Evolutionary conservation across 2,797 vertebrate genomes (phyloP).

Genomic region (Thripadectes ignobilis): DNA sequence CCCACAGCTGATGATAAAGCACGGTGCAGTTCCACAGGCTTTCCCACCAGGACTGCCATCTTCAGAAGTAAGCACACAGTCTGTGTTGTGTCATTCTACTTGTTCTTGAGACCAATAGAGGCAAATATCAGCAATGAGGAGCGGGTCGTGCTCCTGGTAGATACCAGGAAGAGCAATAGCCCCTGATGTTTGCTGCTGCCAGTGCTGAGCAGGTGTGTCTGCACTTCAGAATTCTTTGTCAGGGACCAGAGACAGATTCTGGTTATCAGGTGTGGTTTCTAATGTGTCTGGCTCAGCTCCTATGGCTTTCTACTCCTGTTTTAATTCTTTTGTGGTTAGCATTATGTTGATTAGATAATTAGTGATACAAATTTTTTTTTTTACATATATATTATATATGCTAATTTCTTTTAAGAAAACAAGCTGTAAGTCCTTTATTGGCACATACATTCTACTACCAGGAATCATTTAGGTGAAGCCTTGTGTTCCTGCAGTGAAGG

Average conservation of each 20-base stretch:
- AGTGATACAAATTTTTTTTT: neutral
- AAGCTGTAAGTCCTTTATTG: neutral
- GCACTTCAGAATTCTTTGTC: neutral
- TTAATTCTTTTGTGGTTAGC: neutral
- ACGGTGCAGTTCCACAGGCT: neutral
- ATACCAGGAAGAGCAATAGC: neutral
- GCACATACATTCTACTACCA: neutral
- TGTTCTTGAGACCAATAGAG: neutral
- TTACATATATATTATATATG: neutral
- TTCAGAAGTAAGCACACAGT: neutral
- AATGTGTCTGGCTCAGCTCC: neutral
- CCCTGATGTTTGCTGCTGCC: neutral
- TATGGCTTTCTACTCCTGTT: neutral
- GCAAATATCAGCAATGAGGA: neutral
- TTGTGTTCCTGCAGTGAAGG: neutral
- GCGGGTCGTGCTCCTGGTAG: neutral
- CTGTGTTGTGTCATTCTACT: neutral
- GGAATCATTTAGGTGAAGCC: neutral
- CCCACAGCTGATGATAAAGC: neutral
- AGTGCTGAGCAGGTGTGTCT: neutral
- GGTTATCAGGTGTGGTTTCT: neutral
- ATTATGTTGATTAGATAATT: neutral
- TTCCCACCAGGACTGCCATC: accelerated
- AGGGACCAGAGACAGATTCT: neutral
- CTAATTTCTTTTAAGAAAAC: neutral